Conservation (phyloP, 2,797 vertebrate genomes). For the Toxotes lorentzi region DNA sequence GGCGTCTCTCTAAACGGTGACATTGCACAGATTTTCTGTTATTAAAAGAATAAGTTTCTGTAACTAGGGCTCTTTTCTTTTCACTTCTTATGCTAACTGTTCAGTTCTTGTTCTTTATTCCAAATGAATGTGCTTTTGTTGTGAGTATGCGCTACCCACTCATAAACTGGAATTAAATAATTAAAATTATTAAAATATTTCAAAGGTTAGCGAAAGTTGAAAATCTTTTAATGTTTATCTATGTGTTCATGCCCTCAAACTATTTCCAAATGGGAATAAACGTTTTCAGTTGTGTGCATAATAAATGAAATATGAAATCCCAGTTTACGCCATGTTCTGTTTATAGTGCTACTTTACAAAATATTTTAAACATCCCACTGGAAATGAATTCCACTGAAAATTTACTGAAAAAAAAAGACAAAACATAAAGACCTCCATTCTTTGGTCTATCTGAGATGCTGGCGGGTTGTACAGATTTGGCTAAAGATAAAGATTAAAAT, state of each 20-base stretch:
- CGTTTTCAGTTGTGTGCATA: neutral
- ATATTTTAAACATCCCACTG: neutral
- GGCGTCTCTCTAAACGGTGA: neutral
- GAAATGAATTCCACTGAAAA: neutral
- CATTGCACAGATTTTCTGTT: constrained; percentile 4
- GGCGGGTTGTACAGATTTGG: constrained; percentile 28
- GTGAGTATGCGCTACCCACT: neutral
- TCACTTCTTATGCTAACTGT: neutral
- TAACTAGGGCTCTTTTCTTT: neutral
- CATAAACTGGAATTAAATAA: neutral
- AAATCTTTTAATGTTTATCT: neutral
- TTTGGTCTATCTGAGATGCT: constrained; percentile 20
- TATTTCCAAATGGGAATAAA: neutral
- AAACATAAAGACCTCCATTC: constrained; percentile 6
- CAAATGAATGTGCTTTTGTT: neutral
- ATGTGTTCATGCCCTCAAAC: neutral
- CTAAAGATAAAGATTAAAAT: constrained; percentile 27
- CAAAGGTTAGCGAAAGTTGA: neutral
- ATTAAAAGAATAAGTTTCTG: neutral
- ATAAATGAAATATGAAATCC: neutral
- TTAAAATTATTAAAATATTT: neutral
- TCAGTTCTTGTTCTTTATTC: neutral
- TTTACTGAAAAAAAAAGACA: constrained; percentile 15
- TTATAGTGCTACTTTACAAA: neutral
- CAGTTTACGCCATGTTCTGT: neutral